Evolutionary conservation across 2,888 invertebrate species (phyloP), one percentile per base, ranked within the genome.

Genomic region (Cheilosia variabilis): DNA sequence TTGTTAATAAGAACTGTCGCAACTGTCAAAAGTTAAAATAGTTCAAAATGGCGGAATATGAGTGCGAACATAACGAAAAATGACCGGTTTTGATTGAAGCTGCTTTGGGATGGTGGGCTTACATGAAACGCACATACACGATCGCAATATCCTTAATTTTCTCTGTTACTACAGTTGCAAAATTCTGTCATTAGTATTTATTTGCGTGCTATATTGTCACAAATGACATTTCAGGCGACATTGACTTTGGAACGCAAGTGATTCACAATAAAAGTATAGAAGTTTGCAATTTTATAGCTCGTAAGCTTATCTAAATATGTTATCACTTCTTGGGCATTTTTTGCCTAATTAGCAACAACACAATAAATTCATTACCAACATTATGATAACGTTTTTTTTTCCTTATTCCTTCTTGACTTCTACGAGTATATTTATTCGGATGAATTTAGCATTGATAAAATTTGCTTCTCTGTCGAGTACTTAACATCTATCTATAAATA

Each of bases 301-400:
- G 7, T 7, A 31, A 6, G 6, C 27, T 27, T 27, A 31, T 6
- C 2, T 1, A 31, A 5, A 27, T 27, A 52, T 52, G 24, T 77
- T 63, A 77, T 76, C 63, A 19, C 43, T 63, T 43, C 10, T 15
- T 68, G 45, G 34, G 5, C 15, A 73, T 80, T 80, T 34, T 58
- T 34, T 13, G 3, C 2, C 27, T 19, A 7, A 24, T 24, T 19
- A 2, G 4, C 24, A 53, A 60, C 17, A 13, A 50, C 19, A 37
- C 24, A 15, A 37, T 37, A 34, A 6, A 9, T 34, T 15, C 6
- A 31, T 31, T 50, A 50, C 9, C 24, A 69, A 37, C 22, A 15
- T 22, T 7, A 0, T 34, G 41, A 71, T 71, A 60, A 41, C 37
- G n/a, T 17, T 13, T 13, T 37, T 37, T 1, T 37, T 37, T 37